Evolutionary conservation across 92 coral and sea anemone genomes (phyloP), one percentile per base, ranked within the genome.

Genomic region (Pocillopora meandrina): DNA sequence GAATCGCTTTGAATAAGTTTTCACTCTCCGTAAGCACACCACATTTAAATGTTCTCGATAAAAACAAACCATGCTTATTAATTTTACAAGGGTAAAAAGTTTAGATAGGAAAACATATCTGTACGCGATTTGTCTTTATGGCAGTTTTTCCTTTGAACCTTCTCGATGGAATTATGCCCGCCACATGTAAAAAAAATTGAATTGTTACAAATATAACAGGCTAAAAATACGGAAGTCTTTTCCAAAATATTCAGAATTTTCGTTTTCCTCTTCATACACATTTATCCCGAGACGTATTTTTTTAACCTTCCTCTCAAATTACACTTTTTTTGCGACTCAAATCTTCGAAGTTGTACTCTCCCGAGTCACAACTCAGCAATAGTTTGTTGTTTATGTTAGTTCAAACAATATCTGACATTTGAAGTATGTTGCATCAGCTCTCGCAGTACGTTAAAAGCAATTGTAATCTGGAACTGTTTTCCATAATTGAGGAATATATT

Each of bases 401-500:
- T 58, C 86, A 82, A 82, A 72, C 86, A 82, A 82, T 72, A 82
- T 82, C 64, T 82, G 86, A 73, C 86, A 49, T 82, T 82, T 82
- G 79, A 82, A 82, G 79, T 72, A 82, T 72, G 86, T 63, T 82
- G 68, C 72, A 63, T 20, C 63, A 34, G 79, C 26, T 82, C 72
- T 82, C 79, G 47, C 60, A 59, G 86, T 42, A 72, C 79, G 72
- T 63, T 82, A 82, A 82, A 82, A 81, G 66, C 60, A 86, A 42
- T 73, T 74, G 42, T 75, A 69, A 59, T 78, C 72, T 36, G 61
- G 35, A 47, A 78, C 87, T 89, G 76, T 69, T 90, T 90, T 81
- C 90, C 93, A 90, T 90, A 90, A 90, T 86, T 82, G 71, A 57
- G 85, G 87, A 87, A 90, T 90, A 75, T 90, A 90, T 90, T 86